Conservation (phyloP, 2,113 vertebrate genomes). For the Perca schrenkii region DNA sequence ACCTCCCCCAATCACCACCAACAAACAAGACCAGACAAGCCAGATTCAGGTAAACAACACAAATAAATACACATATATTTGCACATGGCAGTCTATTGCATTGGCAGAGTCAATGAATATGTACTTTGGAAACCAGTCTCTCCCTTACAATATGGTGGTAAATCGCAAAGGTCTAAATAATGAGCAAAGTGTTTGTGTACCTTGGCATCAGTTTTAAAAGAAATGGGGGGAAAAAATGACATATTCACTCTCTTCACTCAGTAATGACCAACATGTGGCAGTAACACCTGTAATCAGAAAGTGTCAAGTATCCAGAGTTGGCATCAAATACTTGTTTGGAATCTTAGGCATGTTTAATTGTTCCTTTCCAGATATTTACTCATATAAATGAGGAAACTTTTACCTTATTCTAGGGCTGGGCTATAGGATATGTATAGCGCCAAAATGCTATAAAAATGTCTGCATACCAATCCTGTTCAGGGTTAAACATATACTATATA, state of each 20-base stretch:
- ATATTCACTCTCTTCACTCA: neutral
- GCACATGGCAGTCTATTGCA: neutral
- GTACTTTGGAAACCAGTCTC: neutral
- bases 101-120: neutral
- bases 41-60: neutral
- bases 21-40: conserved; percentile 32
- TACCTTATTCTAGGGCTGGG: too few relatives aligned
- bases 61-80: neutral
- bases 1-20: too few relatives aligned
- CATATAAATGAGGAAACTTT: neutral
- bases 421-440: too few relatives aligned
- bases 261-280: neutral
- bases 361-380: neutral
- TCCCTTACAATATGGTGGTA: neutral
- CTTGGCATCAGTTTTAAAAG: neutral
- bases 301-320: neutral
- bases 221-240: neutral
- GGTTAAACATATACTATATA: neutral
- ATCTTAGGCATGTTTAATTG: neutral
- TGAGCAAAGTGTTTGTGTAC: neutral
- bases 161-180: neutral
- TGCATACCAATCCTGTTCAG: neutral
- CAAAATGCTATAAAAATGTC: too few relatives aligned
- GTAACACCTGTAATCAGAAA: too few relatives aligned
- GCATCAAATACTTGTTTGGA: neutral